Evolutionary conservation across 2,888 invertebrate species (phyloP), one percentile per base, ranked within the genome.

Genomic region (Leptopilina myrica): DNA sequence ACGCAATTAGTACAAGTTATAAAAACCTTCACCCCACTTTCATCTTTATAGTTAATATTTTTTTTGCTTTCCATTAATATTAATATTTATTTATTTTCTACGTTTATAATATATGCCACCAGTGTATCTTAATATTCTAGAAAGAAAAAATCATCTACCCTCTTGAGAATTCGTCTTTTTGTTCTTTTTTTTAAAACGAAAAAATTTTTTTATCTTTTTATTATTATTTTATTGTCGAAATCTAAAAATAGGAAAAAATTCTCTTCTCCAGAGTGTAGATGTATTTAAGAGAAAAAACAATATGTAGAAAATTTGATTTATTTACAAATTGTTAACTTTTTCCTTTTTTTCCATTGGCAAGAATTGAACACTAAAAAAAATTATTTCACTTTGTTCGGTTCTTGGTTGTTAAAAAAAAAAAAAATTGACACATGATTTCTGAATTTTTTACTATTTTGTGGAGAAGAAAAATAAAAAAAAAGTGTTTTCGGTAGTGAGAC

Each of bases 91-190:
- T 40, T 73, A 9, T 73, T 73, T 73, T 73, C 56, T 73, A 56
- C 12, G 33, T 69, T 67, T 69, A 73, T 73, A 73, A 49, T 49
- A 49, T 49, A 49, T 73, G 73, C 73, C 73, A 73, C 73, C 26
- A 11, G 49, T 46, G 14, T 53, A 56, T 26, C 56, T 73, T 56
- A 56, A 49, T 46, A 53, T 62, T 62, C 14, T 59, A 59, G n/a
- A 12, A 49, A 12, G 5, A 66, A 15, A 66, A 66, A 43, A 65
- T 59, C 15, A 73, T 73, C 56, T 73, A 56, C 73, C 14, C 73
- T 73, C 53, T 73, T 73, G 56, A 56, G 33, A 73, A 33, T 73
- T 9, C 56, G 20, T 73, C 49, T 40, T n/a, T 59, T 59, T 59
- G 1, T 59, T 56, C 12, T 59, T 59, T 59, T 59, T 59, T 15